These are phyloP conservation scores for Scotopteryx bipunctaria DNA, from an alignment of 2,888 invertebrate genomes.

Conservation along the genomic window DNA sequence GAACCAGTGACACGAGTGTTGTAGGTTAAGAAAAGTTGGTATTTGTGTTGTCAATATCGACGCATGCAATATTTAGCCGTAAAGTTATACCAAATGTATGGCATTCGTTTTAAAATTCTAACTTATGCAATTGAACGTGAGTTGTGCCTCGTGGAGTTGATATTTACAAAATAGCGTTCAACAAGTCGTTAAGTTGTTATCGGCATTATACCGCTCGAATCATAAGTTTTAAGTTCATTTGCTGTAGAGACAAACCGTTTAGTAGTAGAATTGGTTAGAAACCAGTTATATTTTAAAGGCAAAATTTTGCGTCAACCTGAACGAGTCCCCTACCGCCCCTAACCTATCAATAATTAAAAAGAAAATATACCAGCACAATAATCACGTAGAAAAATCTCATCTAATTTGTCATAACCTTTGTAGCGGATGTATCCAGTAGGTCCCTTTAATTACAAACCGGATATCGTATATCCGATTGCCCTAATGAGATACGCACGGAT, in stretches of 20 bases:
- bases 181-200: slow-evolving; percentile 30
- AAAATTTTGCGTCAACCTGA: too few species aligned
- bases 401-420: slow-evolving; percentile 60
- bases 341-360: neutral
- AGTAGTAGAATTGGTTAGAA: slow-evolving; percentile 1
- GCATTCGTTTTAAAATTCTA: slow-evolving; percentile 21
- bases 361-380: slow-evolving; percentile 1
- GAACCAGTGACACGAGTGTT: too few species aligned
- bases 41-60: too few species aligned
- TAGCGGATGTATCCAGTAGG: slow-evolving; percentile 54
- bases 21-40: too few species aligned
- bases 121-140: slow-evolving; percentile 23
- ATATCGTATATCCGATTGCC: slow-evolving; percentile 64
- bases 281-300: too few species aligned
- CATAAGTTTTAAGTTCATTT: slow-evolving; percentile 20
- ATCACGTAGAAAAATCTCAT: slow-evolving; percentile 58
- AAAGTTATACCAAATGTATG: slow-evolving; percentile 11
- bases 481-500: slow-evolving; percentile 70
- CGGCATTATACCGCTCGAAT: slow-evolving; percentile 22
- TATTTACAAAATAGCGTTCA: slow-evolving; percentile 28
- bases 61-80: neutral
- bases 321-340: too few species aligned
- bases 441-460: slow-evolving; percentile 72
- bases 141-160: slow-evolving; percentile 26
- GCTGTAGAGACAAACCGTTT: neutral